Base-by-base conservation (phyloP, 2,797 vertebrate genomes). In the Argya squamiceps region DNA sequence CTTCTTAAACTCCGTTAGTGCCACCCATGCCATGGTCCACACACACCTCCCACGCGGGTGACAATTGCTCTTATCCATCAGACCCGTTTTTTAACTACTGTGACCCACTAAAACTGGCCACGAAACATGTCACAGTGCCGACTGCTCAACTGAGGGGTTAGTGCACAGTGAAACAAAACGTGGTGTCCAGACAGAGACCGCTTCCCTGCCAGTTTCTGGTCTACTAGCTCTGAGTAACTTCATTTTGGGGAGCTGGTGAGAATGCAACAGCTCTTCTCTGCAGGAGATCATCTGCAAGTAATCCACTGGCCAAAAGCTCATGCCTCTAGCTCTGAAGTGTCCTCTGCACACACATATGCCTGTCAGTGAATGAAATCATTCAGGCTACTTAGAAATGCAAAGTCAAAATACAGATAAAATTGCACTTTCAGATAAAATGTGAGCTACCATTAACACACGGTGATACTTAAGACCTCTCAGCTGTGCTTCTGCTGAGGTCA, bases 21-120 rank as follows among this genome's bases (percentile, higher is more conserved):
- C 52, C 55, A 60, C 53, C 27, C 23, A 1, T 6, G 46, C 20
- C 73, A 0, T 6, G 41, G 12, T 24, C 14, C 56, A 32, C 29
- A 4, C 15, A 3, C 12, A 1, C 6, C 2, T 65, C 41, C 34
- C 50, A 2, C 1, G 11, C 11, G 10, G 15, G 6, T n/a, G 30
- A 22, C 6, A 3, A 49, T 24, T 5, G 56, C 52, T 21, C 20
- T 32, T n/a, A 18, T 6, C 47, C 3, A 0, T 29, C 65, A 21
- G 46, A 39, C 36, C 6, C 34, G 0, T 37, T 46, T 41, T 71
- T n/a, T 13, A 53, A 24, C 26, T 11, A 29, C 34, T 29, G 56
- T 20, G 29, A 47, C 75, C 89, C 73, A 11, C 43, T 75, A 36
- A 58, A 32, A 41, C 34, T 19, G 43, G 15, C 36, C 73, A 12